Conservation (phyloP, 2,797 vertebrate genomes). For the Kryptopterus vitreolus region DNA sequence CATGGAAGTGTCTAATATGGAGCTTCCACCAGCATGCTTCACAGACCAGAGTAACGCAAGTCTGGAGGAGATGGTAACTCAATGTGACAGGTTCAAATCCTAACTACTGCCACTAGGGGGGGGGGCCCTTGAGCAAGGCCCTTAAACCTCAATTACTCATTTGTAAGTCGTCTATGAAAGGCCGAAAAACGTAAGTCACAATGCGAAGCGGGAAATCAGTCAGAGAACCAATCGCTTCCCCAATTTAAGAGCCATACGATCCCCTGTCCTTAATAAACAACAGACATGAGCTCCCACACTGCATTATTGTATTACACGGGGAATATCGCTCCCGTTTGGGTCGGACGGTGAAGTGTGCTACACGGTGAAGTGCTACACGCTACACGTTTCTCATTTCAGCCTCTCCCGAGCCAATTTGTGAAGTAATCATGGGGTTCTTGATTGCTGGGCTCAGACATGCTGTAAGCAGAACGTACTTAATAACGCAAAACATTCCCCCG, state of each 20-base stretch:
- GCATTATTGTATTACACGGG: background rate
- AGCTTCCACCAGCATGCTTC: background rate
- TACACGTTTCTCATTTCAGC: slow-evolving; percentile 4
- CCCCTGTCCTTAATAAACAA: background rate
- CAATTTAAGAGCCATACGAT: background rate
- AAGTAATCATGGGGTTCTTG: slow-evolving; percentile 38
- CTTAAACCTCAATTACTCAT: too few relatives aligned
- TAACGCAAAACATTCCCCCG: slow-evolving; percentile 5
- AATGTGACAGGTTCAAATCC: too few relatives aligned
- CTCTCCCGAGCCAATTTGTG: slow-evolving; percentile 15
- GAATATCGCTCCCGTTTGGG: slow-evolving; percentile 4
- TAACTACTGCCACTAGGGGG: too few relatives aligned
- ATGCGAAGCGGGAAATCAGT: background rate
- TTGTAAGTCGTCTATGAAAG: too few relatives aligned
- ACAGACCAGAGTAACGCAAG: background rate
- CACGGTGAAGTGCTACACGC: too few relatives aligned
- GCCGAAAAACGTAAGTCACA: background rate
- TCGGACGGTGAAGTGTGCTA: slow-evolving; percentile 7
- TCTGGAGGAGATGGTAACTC: too few relatives aligned
- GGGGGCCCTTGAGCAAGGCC: too few relatives aligned
- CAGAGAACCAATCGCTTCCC: background rate
- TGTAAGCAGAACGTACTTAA: slow-evolving; percentile 41
- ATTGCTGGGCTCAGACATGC: slow-evolving; percentile 41
- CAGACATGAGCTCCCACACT: background rate
- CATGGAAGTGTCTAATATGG: too few relatives aligned